A percentile compares a stretch with the other conserved stretches of the same genome.
Evolutionary conservation across 2,797 vertebrate genomes (phyloP).

Genomic region (Amblyopsis hoosieri): DNA sequence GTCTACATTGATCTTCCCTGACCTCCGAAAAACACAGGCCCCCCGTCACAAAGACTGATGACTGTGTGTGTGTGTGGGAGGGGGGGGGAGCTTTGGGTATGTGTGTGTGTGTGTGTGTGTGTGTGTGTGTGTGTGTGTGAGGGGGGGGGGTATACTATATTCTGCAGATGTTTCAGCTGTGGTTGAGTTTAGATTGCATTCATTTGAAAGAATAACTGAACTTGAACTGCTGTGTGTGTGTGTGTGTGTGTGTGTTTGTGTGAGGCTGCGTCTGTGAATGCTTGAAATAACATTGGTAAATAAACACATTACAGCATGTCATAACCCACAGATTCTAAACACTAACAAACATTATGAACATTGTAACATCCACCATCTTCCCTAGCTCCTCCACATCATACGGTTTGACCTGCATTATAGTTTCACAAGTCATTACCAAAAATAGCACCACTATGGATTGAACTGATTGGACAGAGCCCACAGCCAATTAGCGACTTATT

Average conservation of each 20-base stretch:
- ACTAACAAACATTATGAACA: no score
- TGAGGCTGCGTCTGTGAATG: slow-evolving; percentile 5
- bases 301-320: no score
- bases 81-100: no score
- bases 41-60: slow-evolving; percentile 67
- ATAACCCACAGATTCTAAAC: no score
- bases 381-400: no score
- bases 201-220: slow-evolving; percentile 7
- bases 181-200: slow-evolving; percentile 13
- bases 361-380: no score
- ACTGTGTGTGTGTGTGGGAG: slow-evolving; percentile 14
- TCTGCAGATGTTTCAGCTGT: not conserved
- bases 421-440: no score
- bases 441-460: no score
- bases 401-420: no score
- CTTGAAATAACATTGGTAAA: slow-evolving; percentile 21
- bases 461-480: no score
- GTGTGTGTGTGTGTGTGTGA: no score
- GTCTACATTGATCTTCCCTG: slow-evolving; percentile 81
- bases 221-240: slow-evolving; percentile 1
- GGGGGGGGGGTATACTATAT: not conserved
- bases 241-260: slow-evolving; percentile 11
- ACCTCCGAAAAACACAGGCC: slow-evolving; percentile 74
- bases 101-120: not conserved
- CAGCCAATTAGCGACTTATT: no score